Base-by-base conservation (phyloP, 2,113 vertebrate genomes). In the Xenopus laevis region DNA sequence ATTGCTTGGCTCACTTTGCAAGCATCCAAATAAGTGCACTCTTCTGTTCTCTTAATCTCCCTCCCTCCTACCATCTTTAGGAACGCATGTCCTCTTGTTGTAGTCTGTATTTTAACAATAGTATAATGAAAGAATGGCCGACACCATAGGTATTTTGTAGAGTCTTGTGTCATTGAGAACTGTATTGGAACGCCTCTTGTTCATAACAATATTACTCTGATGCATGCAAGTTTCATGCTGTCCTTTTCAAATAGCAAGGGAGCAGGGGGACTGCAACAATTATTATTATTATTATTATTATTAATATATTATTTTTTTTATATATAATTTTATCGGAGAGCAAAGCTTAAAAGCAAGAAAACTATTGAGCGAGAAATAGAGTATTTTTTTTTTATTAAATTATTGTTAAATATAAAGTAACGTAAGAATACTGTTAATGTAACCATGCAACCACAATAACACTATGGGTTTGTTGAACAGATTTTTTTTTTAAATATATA, bases 21-120 rank as follows among this genome's bases (percentile, higher is more conserved):
- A 75, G 83, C 91, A 92, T 91, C 91, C 85, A 88, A 92, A 93
- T 92, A 93, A 94, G 95, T 96, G 94, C 95, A 95, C 94, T 98
- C 96, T 97, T 97, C 93, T 95, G 95, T 96, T 94, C 89, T 83
- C 84, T 91, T 91, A 86, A 90, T 92, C 96, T 92, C 90, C 90
- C 71, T 7, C 84, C 84, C 72, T 73, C 63, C 62, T 82, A 44
- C 40, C 83, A 88, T 85, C 83, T 81, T 86, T 86, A 84, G 68
- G 74, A 89, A 84, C 88, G 90, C 90, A 91, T 89, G 89, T 84
- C 89, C 86, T 91, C 87, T 85, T 87, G 85, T 89, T 87, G 88
- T 89, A 80, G 86, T 87, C 87, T 87, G 83, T 89, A 86, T 88
- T 83, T 88, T 90, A 89, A 86, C 87, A 83, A 82, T 90, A 88